Conservation (phyloP, 2,113 vertebrate species). For the Bothrops jararaca region DNA sequence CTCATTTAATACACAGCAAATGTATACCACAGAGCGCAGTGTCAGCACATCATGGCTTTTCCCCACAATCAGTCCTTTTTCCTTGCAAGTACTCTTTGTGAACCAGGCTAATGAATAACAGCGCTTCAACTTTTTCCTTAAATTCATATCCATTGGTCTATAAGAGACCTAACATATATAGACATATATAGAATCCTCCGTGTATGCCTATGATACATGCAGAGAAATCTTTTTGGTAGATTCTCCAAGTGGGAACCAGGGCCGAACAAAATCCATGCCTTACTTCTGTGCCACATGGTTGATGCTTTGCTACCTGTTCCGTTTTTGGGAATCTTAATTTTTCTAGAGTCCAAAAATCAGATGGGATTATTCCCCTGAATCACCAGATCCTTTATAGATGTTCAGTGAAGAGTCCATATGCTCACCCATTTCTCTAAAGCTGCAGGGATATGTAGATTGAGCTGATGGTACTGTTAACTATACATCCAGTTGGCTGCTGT, state of each 20-base stretch:
- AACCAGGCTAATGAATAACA: background rate
- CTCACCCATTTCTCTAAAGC: conserved; percentile 22
- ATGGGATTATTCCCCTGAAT: conserved; percentile 54
- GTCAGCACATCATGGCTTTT: background rate
- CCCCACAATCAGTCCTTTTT: background rate
- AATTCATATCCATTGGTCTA: conserved; percentile 13
- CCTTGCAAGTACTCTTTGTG: background rate
- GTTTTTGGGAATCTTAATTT: conserved; percentile 52
- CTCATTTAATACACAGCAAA: conserved; percentile 30
- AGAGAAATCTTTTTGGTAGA: background rate
- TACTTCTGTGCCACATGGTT: conserved; percentile 21
- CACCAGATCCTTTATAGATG: conserved; percentile 52
- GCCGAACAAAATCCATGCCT: background rate
- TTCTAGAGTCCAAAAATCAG: conserved; percentile 45
- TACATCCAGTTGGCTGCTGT: background rate
- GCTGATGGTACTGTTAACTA: background rate
- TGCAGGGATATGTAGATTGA: background rate
- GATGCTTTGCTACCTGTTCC: conserved; percentile 34
- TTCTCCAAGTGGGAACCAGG: background rate
- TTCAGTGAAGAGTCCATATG: conserved; percentile 56
- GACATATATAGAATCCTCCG: background rate
- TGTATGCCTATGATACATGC: rapidly evolving
- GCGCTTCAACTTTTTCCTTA: background rate
- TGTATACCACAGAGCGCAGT: background rate
- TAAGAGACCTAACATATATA: background rate